Base-by-base conservation (phyloP, 2,113 vertebrate genomes). In the Phyllostomus discolor region DNA sequence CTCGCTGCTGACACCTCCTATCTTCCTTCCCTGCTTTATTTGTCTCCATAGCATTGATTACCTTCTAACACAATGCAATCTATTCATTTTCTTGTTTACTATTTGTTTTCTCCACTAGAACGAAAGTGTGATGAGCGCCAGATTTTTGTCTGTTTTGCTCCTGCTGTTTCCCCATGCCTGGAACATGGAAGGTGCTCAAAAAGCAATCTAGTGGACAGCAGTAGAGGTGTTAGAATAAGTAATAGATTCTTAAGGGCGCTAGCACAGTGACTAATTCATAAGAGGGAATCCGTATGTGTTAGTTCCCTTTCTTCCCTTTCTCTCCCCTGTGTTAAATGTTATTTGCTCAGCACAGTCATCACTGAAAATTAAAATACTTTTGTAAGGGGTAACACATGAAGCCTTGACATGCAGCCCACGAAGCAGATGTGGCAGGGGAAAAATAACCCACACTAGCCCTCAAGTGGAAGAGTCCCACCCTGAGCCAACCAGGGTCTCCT, bases 321-420 rank as follows among this genome's bases (percentile, higher is more conserved):
- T 15, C n/a, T 43, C 31, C 73, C 75, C 62, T 72, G 54, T 69
- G 50, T 38, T 79, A 52, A 89, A 35, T 54, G 46, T 72, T 41
- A 62, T 66, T 50, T 35, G 75, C 41, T 89, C 59, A 35, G 41
- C 73, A 72, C 10, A 10, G 41, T 82, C 48, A 5, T 70, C 59
- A 92, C 69, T 94, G 52, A 86, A 33, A 48, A 73, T 87, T 33
- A 66, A 78, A 57, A 26, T 78, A 66, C 87, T 92, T 93, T 16
- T 33, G 22, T 31, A 62, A 85, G 57, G 85, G 59, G 15, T 66
- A 76, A 66, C 52, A 50, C 64, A n/a, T 43, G 35, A 57, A 92
- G 17, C 69, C 43, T 82, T 73, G n/a, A 43, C 10, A 48, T 73
- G 12, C 28, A 54, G 46, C 46, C 48, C 86, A 24, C 10, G 38